A percentile compares a stretch with the other conserved stretches of the same genome.
These are phyloP conservation scores for Thunnus albacares DNA, from an alignment of 2,797 vertebrate species.

Conservation along the genomic window DNA sequence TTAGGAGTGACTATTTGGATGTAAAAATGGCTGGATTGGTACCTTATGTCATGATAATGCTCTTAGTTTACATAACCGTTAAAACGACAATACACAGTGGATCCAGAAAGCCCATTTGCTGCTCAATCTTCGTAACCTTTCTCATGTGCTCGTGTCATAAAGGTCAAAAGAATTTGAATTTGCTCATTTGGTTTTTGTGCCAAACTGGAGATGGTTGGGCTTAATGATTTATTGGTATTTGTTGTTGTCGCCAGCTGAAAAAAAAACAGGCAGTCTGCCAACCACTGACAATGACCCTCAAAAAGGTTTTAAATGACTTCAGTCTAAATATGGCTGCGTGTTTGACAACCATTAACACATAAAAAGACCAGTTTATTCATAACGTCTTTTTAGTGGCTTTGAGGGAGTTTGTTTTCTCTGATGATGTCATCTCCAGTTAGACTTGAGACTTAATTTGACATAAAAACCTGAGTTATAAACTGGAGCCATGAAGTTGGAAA, in stretches of 20 bases:
- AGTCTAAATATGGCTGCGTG: neutral
- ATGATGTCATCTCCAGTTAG: too few relatives aligned
- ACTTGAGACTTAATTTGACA: too few relatives aligned
- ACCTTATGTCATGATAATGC: constrained; percentile 58
- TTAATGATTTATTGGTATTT: constrained; percentile 7
- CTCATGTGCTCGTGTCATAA: constrained; percentile 33
- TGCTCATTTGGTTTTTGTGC: constrained; percentile 15
- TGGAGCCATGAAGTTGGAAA: too few relatives aligned
- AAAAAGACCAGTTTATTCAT: neutral
- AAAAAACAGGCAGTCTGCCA: neutral
- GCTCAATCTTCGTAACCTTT: constrained; percentile 5
- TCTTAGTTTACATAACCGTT: constrained; percentile 71
- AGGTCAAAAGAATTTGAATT: constrained; percentile 8
- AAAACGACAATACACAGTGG: constrained; percentile 34
- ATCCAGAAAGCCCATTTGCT: constrained; percentile 53
- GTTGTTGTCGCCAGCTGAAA: constrained; percentile 9
- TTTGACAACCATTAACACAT: constrained; percentile 4
- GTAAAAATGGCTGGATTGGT: constrained; percentile 46
- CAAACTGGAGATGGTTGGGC: neutral
- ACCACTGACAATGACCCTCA: neutral
- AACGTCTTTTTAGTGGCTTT: too few relatives aligned
- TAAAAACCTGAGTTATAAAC: too few relatives aligned
- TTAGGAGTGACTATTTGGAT: constrained; percentile 18
- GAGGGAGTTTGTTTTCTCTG: too few relatives aligned
- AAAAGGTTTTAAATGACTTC: neutral